Conservation (phyloP, 64 coral and sea anemone genomes). For the Astreopora myriophthalma region DNA sequence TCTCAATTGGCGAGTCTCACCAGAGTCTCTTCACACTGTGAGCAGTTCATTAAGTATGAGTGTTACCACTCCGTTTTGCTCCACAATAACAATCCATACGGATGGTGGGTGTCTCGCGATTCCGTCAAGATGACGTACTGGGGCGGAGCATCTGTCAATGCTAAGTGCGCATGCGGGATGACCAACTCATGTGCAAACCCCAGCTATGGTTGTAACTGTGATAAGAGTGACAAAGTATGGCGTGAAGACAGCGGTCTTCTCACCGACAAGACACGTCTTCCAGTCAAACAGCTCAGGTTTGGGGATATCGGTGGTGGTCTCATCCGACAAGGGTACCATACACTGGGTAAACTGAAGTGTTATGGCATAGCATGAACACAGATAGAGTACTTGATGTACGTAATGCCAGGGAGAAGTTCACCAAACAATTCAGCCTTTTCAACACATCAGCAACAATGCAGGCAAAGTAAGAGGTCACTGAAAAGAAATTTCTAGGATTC, state of each 20-base stretch:
- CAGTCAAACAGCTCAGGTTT: constrained; percentile 1
- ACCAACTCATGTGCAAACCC: not conserved
- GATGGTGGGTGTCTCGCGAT: not conserved
- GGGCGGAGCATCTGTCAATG: not conserved
- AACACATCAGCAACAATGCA: too few species aligned
- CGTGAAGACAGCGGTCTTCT: too few species aligned
- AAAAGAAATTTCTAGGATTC: too few species aligned
- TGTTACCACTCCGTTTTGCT: not conserved
- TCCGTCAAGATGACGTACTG: not conserved
- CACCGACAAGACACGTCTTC: too few species aligned
- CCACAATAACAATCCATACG: not conserved
- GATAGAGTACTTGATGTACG: too few species aligned
- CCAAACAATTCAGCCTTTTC: too few species aligned
- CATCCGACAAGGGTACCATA: not conserved
- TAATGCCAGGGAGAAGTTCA: too few species aligned
- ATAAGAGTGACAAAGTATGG: too few species aligned
- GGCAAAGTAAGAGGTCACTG: too few species aligned
- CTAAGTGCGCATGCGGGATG: not conserved
- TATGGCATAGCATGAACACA: not conserved
- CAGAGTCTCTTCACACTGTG: not conserved
- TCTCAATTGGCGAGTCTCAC: not conserved
- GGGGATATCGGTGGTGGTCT: not conserved
- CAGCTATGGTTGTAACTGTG: too few species aligned
- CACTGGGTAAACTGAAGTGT: constrained; percentile 2
- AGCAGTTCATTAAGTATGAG: not conserved